Conservation (phyloP, 2,113 vertebrate species). For the western clawed frog (Xenopus tropicalis) region UCB_Xtro_10.0 CM004446.2:125411001-125411500, state of each 20-base stretch:
- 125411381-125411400: not conserved
- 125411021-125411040: too few species aligned
- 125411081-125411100: too few species aligned
- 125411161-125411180: too few species aligned
- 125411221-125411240: not conserved
- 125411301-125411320: not conserved
- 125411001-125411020: too few species aligned
- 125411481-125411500: not conserved
- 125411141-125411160: too few species aligned
- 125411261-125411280: not conserved
- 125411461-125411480: not conserved
- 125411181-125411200: too few species aligned
- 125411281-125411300: not conserved
- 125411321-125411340: not conserved
- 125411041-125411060: too few species aligned
- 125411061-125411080: too few species aligned
- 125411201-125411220: not conserved
- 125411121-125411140: too few species aligned
- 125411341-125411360: conserved; percentile 1
- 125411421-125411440: not conserved
- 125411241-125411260: not conserved
- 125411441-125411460: not conserved
- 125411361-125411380: not conserved
- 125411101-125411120: too few species aligned
- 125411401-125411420: not conserved